phyloP scores from a whole-genome alignment of 2,888 invertebrate species.

The Philereme vetulata region DNA sequence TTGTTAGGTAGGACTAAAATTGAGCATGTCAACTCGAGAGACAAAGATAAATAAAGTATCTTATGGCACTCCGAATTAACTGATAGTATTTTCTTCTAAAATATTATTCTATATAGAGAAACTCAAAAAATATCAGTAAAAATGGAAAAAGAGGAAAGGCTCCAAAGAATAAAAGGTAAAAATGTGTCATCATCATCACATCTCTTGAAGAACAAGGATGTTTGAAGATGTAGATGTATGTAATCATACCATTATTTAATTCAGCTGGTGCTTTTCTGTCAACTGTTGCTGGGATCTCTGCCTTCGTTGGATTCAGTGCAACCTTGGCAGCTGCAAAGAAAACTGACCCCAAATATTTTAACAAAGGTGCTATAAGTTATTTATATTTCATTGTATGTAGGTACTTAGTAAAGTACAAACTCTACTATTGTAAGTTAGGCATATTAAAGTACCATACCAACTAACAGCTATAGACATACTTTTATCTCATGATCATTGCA shows the following conservation, averaged over 20 bases:
- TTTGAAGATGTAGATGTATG: too few relatives aligned
- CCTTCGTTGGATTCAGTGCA: conserved; percentile 91
- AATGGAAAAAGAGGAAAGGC: conserved; percentile 65
- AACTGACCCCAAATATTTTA: conserved; percentile 90
- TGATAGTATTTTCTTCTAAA: neutral
- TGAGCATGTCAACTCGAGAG: too few relatives aligned
- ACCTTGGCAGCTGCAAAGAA: conserved; percentile 91
- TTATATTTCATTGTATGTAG: neutral
- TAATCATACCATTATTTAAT: conserved; percentile 37
- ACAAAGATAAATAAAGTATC: too few relatives aligned
- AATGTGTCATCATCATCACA: neutral
- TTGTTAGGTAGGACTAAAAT: too few relatives aligned
- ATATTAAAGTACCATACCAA: too few relatives aligned
- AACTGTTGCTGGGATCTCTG: conserved; percentile 90
- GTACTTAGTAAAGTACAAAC: too few relatives aligned
- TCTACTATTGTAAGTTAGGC: too few relatives aligned
- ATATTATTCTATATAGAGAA: neutral
- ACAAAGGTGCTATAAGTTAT: conserved; percentile 79
- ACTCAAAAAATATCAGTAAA: conserved; percentile 1
- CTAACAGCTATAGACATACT: too few relatives aligned
- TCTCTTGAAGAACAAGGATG: neutral
- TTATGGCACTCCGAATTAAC: neutral
- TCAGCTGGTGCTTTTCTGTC: conserved; percentile 88
- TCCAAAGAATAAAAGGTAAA: conserved; percentile 73
- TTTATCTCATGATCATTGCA: too few relatives aligned